Percentiles rank a stretch among this genome's conserved stretches.
phyloP scores from a whole-genome alignment of 2,888 invertebrate species.

The Mesorhabditis belari region DNA sequence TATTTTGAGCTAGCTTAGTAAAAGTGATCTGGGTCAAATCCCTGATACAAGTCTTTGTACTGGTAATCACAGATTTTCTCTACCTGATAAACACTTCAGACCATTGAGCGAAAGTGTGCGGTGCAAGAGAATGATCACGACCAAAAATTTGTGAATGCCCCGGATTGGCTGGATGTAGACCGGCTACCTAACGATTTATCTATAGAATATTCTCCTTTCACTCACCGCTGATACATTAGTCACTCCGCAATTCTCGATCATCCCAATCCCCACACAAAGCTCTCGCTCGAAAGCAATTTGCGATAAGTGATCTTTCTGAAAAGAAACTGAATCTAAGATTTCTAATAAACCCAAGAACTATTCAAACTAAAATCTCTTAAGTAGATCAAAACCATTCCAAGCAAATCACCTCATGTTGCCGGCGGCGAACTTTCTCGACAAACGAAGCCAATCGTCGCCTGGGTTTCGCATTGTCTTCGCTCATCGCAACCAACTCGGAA shows the following conservation, averaged over 20 bases:
- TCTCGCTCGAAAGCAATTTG: conserved; percentile 25
- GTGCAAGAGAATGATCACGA: conserved; percentile 11
- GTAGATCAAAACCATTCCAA: not conserved
- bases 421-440: not conserved
- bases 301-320: conserved; percentile 20
- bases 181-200: conserved; percentile 15
- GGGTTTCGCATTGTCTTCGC: not conserved
- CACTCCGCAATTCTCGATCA: conserved; percentile 17
- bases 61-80: not conserved
- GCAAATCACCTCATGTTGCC: not conserved
- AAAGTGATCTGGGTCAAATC: too few species aligned
- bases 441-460: not conserved
- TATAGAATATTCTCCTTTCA: not conserved
- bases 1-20: too few species aligned
- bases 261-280: conserved; percentile 21
- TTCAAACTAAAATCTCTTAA: too few species aligned
- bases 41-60: too few species aligned
- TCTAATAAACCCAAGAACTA: too few species aligned
- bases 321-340: too few species aligned
- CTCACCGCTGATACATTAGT: conserved; percentile 17
- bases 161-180: conserved; percentile 17
- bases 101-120: conserved; percentile 15
- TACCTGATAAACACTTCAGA: conserved; percentile 28
- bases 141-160: conserved; percentile 18
- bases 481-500: conserved; percentile 5